phyloP scores from a whole-genome alignment of 1,140 invertebrate species.

The Kradibia gibbosae region DNA sequence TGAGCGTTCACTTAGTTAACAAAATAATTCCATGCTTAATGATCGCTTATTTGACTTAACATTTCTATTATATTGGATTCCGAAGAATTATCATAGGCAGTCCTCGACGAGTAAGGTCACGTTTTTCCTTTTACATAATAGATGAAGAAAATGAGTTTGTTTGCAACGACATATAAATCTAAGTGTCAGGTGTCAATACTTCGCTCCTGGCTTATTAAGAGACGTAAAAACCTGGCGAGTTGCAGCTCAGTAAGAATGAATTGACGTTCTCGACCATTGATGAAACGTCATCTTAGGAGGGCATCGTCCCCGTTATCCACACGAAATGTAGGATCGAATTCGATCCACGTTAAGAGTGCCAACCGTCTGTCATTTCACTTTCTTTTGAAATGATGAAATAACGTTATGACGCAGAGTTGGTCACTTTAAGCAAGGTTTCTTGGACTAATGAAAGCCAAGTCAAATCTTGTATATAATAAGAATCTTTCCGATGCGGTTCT shows the following conservation, averaged over 20 bases:
- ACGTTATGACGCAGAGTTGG: not conserved
- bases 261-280: not conserved
- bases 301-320: not conserved
- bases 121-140: not conserved
- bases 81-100: not conserved
- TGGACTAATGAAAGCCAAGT: not conserved
- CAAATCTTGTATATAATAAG: not conserved
- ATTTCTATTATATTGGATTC: not conserved
- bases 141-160: not conserved
- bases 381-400: not conserved
- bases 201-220: not conserved
- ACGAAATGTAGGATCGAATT: too few species aligned
- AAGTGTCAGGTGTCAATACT: not conserved
- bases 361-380: conserved; percentile 15
- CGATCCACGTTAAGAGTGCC: not conserved
- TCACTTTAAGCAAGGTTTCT: not conserved
- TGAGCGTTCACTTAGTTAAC: too few species aligned
- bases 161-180: not conserved
- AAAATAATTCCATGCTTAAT: not conserved
- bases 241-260: not conserved
- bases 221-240: not conserved
- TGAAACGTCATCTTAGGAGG: not conserved
- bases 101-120: not conserved
- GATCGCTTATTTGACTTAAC: not conserved
- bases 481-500: not conserved